Evolutionary conservation across 1,140 invertebrate genomes (phyloP).

Genomic region (Phortica variegata): DNA sequence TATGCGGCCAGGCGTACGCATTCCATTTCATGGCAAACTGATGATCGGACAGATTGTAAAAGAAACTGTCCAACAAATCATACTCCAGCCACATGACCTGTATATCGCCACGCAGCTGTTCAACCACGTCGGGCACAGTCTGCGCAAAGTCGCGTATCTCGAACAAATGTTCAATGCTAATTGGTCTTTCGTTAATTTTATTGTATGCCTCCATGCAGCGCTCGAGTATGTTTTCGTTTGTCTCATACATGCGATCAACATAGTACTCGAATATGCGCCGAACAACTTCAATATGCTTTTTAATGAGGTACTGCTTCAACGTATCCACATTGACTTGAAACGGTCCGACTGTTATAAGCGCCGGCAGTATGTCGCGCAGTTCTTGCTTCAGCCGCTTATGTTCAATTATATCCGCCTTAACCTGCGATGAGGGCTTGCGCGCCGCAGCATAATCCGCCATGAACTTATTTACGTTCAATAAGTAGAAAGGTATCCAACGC

Average conservation of each 20-base stretch:
- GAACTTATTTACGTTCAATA: slow-evolving; percentile 21
- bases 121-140: slow-evolving; percentile 39
- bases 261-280: slow-evolving; percentile 46
- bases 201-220: slow-evolving; percentile 28
- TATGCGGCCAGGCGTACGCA: slow-evolving; percentile 47
- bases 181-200: slow-evolving; percentile 31
- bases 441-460: slow-evolving; percentile 32
- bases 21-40: slow-evolving; percentile 55
- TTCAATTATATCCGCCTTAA: slow-evolving; percentile 44
- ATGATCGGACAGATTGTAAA: slow-evolving; percentile 44
- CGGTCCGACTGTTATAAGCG: slow-evolving; percentile 42
- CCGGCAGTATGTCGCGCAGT: slow-evolving; percentile 35
- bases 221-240: slow-evolving; percentile 33
- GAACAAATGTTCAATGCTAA: slow-evolving; percentile 46
- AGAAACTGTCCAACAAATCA: slow-evolving; percentile 48
- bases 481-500: slow-evolving; percentile 41
- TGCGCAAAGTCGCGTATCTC: slow-evolving; percentile 36
- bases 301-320: slow-evolving; percentile 41
- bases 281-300: slow-evolving; percentile 42
- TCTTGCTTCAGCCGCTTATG: slow-evolving; percentile 44
- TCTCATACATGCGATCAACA: slow-evolving; percentile 47
- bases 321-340: slow-evolving; percentile 45
- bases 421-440: slow-evolving; percentile 31
- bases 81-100: slow-evolving; percentile 54
- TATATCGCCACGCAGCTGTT: slow-evolving; percentile 34